These are phyloP conservation scores for Steinernema hermaphroditum DNA, from an alignment of 2,888 invertebrate species.

Conservation along the genomic window DNA sequence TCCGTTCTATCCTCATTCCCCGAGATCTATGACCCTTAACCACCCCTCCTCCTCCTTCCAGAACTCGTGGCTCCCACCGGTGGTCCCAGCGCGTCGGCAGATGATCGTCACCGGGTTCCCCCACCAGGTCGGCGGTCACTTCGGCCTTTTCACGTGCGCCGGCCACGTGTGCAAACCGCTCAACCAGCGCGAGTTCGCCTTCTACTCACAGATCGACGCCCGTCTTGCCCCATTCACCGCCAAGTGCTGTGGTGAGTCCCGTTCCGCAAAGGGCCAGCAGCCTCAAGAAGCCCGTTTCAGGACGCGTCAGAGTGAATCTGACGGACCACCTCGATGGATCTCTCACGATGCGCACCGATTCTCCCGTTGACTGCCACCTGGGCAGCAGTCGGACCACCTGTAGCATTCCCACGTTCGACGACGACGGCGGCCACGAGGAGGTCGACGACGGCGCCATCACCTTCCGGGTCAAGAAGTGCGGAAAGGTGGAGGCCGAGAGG, in stretches of 20 bases:
- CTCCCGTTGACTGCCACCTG: conserved; percentile 42
- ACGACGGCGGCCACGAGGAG: neutral
- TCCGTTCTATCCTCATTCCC: too few relatives aligned
- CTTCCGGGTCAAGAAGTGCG: conserved; percentile 42
- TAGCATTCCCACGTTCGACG: neutral
- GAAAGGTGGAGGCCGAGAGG: conserved; percentile 47
- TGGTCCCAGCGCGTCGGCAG: neutral
- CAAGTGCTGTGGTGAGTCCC: conserved; percentile 58
- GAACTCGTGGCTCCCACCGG: neutral
- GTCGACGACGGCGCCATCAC: conserved; percentile 39
- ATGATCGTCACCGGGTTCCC: conserved; percentile 54
- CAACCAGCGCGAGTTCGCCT: conserved; percentile 62
- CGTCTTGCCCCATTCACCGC: conserved; percentile 58
- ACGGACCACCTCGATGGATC: conserved; percentile 33
- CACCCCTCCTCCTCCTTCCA: too few relatives aligned
- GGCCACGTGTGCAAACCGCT: conserved; percentile 65
- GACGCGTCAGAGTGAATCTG: conserved; percentile 40
- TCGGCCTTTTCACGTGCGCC: conserved; percentile 60
- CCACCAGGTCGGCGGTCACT: conserved; percentile 60
- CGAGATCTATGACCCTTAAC: too few relatives aligned
- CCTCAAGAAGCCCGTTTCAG: conserved; percentile 33
- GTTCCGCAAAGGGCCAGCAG: neutral
- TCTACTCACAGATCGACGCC: conserved; percentile 58
- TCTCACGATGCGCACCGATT: conserved; percentile 44
- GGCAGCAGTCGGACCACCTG: neutral